These are phyloP conservation scores for Hydrochoerus hydrochaeris DNA, from an alignment of 2,113 vertebrate species.

Conservation along the genomic window DNA sequence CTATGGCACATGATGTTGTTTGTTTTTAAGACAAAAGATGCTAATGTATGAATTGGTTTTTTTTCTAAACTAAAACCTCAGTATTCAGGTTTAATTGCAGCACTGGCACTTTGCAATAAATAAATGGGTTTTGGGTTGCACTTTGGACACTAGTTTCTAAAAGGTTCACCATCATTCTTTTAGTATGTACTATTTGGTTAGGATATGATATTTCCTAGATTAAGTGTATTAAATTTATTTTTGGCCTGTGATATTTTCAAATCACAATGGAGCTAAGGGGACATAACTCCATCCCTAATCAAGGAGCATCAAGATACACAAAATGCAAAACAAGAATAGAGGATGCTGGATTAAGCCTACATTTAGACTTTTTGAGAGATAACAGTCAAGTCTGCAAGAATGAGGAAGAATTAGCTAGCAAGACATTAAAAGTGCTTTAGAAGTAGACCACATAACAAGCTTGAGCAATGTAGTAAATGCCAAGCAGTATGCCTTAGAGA, in stretches of 20 bases:
- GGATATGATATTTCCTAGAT: neutral
- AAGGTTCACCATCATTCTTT: neutral
- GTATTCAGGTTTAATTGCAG: neutral
- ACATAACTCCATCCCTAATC: neutral
- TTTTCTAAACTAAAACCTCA: neutral
- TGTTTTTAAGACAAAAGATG: neutral
- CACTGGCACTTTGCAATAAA: neutral
- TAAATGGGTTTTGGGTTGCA: neutral
- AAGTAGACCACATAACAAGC: neutral
- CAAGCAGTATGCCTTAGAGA: neutral
- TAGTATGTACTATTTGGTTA: neutral
- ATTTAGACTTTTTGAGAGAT: neutral
- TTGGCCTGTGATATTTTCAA: neutral
- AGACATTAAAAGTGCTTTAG: neutral
- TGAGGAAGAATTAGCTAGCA: neutral
- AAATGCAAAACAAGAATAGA: neutral
- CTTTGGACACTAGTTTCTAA: neutral
- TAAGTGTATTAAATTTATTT: neutral
- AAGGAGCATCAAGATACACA: neutral
- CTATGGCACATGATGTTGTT: neutral
- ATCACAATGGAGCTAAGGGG: neutral
- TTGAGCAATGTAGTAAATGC: neutral
- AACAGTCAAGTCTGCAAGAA: neutral
- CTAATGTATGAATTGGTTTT: neutral
- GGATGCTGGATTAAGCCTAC: neutral